phyloP scores from a whole-genome alignment of 2,113 vertebrate genomes.

The Thamnophis sirtalis region DNA sequence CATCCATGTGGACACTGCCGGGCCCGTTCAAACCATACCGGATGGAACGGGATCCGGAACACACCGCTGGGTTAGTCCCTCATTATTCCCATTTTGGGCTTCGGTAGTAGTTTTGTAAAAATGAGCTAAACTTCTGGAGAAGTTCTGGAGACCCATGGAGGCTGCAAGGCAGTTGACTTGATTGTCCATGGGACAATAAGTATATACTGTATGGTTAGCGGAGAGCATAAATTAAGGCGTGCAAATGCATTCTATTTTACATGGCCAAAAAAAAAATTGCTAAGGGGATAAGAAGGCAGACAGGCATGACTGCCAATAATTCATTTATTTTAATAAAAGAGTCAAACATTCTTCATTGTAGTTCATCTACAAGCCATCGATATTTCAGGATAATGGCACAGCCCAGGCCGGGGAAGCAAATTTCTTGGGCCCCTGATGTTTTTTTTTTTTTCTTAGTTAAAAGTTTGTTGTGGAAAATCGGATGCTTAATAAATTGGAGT shows the following conservation, averaged over 20 bases:
- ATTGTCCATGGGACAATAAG: background rate
- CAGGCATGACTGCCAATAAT: constrained; percentile 12
- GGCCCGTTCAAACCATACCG: too few species aligned
- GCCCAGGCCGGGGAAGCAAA: constrained; percentile 45
- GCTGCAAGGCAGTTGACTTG: background rate
- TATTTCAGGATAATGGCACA: constrained; percentile 53
- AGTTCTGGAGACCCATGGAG: background rate
- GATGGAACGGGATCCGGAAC: too few species aligned
- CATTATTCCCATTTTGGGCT: background rate
- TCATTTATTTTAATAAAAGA: constrained; percentile 58
- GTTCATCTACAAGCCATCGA: constrained; percentile 49
- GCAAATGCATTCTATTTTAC: background rate
- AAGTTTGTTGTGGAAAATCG: constrained; percentile 68
- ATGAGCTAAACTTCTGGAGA: background rate
- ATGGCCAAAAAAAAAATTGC: background rate
- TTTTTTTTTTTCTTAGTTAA: constrained; percentile 43
- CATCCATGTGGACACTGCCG: too few species aligned
- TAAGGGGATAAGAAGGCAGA: background rate
- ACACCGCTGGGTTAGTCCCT: background rate
- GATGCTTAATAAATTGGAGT: constrained; percentile 75
- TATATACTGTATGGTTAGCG: background rate
- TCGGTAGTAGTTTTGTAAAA: background rate
- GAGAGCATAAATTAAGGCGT: background rate
- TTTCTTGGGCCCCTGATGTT: constrained; percentile 39
- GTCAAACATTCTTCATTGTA: constrained; percentile 33